A percentile compares a stretch with the other conserved stretches of the same genome.
Conservation (phyloP, 2,113 vertebrate species). For the Rhineura floridana region DNA sequence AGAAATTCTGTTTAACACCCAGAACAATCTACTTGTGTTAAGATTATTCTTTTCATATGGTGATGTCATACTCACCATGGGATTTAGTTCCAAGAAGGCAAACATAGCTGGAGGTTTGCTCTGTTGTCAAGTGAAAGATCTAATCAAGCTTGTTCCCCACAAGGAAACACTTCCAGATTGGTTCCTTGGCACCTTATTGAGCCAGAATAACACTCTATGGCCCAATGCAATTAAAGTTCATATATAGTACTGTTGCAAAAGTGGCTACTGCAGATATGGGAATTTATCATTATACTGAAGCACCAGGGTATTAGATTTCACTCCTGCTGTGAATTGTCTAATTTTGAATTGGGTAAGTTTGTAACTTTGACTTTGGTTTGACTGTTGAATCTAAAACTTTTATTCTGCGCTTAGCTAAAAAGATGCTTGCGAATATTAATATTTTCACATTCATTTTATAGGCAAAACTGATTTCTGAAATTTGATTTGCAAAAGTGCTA, state of each 20-base stretch:
- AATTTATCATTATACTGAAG: background rate
- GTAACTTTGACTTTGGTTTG: background rate
- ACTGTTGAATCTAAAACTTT: background rate
- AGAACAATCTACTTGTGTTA: background rate
- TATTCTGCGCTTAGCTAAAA: background rate
- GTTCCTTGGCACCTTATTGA: background rate
- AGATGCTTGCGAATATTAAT: background rate
- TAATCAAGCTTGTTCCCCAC: constrained; percentile 31
- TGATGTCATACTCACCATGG: background rate
- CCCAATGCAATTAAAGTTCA: background rate
- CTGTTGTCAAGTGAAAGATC: background rate
- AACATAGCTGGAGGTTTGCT: fast-evolving
- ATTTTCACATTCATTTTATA: background rate
- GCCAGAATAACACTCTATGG: background rate
- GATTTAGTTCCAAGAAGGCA: background rate
- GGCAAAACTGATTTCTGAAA: background rate
- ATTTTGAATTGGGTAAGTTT: background rate
- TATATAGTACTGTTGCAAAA: background rate
- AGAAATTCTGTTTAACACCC: constrained; percentile 21
- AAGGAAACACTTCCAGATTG: constrained; percentile 26
- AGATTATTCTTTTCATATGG: background rate
- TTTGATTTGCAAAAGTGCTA: background rate
- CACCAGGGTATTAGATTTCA: background rate
- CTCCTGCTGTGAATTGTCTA: background rate
- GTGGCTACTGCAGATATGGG: background rate